These are phyloP conservation scores for Mesoclemmys tuberculata DNA, from an alignment of 2,113 vertebrate genomes.

Conservation along the genomic window DNA sequence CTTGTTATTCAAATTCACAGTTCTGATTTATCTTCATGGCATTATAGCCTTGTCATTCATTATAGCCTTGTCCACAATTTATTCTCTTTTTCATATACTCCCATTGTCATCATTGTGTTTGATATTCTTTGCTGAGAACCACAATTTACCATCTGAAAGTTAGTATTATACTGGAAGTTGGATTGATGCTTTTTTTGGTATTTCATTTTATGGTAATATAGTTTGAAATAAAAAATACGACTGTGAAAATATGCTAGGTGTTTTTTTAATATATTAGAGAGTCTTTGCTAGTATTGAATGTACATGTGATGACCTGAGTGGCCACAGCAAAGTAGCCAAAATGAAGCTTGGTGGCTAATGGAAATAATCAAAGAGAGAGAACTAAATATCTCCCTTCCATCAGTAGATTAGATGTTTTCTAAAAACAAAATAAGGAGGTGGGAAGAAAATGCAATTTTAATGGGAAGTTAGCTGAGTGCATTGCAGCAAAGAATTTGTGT, in stretches of 20 bases:
- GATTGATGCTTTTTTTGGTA: constrained; percentile 26
- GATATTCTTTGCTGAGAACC: constrained; percentile 10
- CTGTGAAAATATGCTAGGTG: background rate
- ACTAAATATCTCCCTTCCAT: constrained; percentile 27
- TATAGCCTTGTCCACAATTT: background rate
- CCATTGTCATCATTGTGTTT: background rate
- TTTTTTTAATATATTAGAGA: background rate
- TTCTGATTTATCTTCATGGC: constrained; percentile 43
- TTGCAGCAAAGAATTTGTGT: constrained; percentile 58
- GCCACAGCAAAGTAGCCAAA: constrained; percentile 6
- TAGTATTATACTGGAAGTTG: background rate
- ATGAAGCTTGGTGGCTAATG: background rate
- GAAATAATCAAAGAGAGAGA: constrained; percentile 18
- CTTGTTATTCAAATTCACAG: background rate
- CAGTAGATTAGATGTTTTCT: constrained; percentile 42
- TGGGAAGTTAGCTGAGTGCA: constrained; percentile 51
- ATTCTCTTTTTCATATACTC: background rate
- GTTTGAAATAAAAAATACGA: background rate
- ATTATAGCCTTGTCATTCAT: constrained; percentile 41
- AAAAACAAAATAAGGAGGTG: constrained; percentile 8
- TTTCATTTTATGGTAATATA: background rate
- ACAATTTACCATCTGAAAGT: constrained; percentile 41
- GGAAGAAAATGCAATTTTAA: constrained; percentile 45
- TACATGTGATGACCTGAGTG: background rate
- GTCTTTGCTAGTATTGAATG: background rate